Evolutionary conservation across 2,113 vertebrate genomes (phyloP).

Genomic region (Pavo muticus): DNA sequence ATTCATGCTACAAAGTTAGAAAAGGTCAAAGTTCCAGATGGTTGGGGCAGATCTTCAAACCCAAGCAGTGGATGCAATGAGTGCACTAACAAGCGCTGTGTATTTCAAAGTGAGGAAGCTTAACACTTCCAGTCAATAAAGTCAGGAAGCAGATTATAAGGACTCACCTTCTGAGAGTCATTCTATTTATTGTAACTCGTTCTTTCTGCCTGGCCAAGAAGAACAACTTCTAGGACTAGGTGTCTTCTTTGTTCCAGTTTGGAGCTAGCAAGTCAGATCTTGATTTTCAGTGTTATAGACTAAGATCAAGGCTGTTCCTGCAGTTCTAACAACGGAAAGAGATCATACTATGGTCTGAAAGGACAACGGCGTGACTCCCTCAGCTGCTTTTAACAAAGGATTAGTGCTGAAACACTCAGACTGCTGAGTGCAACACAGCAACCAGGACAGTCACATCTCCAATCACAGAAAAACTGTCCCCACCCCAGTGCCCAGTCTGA

Average conservation of each 20-base stretch:
- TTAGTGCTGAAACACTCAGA: neutral
- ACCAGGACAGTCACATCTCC: neutral
- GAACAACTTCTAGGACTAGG: neutral
- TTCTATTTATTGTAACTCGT: neutral
- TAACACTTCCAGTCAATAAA: neutral
- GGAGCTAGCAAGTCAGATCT: neutral
- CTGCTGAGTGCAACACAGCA: neutral
- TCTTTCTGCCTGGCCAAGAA: neutral
- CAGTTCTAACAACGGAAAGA: neutral
- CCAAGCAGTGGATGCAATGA: neutral
- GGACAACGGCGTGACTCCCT: neutral
- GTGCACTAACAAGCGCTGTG: neutral
- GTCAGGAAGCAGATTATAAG: neutral
- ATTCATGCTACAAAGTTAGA: slow-evolving; percentile 50
- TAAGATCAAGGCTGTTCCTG: neutral
- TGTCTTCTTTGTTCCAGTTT: neutral
- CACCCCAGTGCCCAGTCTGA: neutral
- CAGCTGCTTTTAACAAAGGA: neutral
- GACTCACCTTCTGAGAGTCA: neutral
- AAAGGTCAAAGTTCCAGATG: slow-evolving; percentile 9
- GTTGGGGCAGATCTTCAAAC: slow-evolving; percentile 12
- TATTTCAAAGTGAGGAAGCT: neutral
- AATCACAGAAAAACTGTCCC: neutral
- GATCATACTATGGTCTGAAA: neutral
- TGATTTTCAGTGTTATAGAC: neutral